phyloP scores from a whole-genome alignment of 2,797 vertebrate genomes.

The Enteromius mattozi region DNA sequence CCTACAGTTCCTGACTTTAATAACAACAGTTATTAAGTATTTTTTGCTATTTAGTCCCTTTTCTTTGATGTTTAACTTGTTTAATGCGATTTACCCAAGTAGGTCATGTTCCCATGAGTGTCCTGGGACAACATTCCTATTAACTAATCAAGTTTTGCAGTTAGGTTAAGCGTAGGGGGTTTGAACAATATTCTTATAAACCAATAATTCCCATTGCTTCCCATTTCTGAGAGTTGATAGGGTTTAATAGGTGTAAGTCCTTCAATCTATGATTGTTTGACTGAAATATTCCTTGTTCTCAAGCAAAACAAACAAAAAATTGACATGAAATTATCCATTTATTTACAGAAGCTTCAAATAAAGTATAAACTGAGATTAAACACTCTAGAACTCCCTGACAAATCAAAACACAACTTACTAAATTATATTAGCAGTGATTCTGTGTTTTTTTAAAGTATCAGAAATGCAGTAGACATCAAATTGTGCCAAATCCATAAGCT shows the following conservation, averaged over 20 bases:
- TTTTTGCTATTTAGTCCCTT: not conserved
- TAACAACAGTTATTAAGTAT: not conserved
- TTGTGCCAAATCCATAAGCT: conserved; percentile 16
- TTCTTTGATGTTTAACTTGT: not conserved
- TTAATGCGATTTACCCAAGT: conserved; percentile 3
- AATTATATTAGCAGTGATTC: not conserved
- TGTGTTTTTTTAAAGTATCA: not conserved
- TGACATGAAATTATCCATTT: not conserved
- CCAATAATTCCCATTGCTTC: not conserved
- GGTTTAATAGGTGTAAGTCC: not conserved
- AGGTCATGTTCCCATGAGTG: not conserved
- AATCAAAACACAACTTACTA: conserved; percentile 8
- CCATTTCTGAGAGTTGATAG: not conserved
- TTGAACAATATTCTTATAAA: not conserved
- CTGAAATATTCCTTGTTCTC: not conserved
- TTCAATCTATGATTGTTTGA: not conserved
- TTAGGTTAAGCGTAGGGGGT: not conserved
- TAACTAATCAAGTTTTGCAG: not conserved
- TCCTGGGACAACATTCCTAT: not conserved
- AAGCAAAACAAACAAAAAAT: not conserved
- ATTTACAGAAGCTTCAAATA: not conserved
- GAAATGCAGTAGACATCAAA: not conserved
- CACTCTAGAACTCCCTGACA: not conserved
- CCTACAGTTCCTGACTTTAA: not conserved
- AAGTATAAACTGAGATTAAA: not conserved